Base-by-base conservation (phyloP, 1,140 invertebrate genomes). In the Drosophila ogumai region DNA sequence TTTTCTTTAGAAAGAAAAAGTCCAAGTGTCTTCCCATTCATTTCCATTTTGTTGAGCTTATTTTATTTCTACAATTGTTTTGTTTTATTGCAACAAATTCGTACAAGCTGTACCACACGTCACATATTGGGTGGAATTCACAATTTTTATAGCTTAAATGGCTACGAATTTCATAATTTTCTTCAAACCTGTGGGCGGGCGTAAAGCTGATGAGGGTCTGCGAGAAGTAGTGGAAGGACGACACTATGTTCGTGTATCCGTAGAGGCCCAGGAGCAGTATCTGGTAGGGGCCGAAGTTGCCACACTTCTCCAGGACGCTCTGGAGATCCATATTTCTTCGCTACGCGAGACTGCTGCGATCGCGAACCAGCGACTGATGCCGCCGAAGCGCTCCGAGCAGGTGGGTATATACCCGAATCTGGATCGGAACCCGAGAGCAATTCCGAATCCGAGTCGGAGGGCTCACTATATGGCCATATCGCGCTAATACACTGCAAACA, bases 241-340 rank as follows among this genome's bases (percentile, higher is more conserved):
- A 93, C 25, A 94, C 54, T 13, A 94, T 81, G 68, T 94, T 94
- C n/a, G 94, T 94, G 13, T 94, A 88, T 17, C 94, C 94, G 52
- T 95, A 94, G n/a, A 95, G 80, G 3, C 92, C 75, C 78, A 95
- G 93, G 6, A 95, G 79, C 5, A 94, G 79, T 52, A 93, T 93
- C 84, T 96, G 95, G 87, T 94, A 95, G 31, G 85, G 85, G 3
- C 94, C 94, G 74, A 95, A 95, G 79, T 94, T 94, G 1, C 95
- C 95, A 22, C 94, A 94, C 66, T 94, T 93, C 6, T 92, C 90
- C 31, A 95, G 81, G 68, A 95, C 93, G 15, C 92, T 92, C 81
- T 95, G 94, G 50, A 95, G 94, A 77, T 95, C 93, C 79, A 94
- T 54, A n/a, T 91, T 59, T 49, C 8, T 25, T 19, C 1, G 17